Base-by-base conservation (phyloP, 1,140 invertebrate species). In the Drosophila aff. region DNA sequence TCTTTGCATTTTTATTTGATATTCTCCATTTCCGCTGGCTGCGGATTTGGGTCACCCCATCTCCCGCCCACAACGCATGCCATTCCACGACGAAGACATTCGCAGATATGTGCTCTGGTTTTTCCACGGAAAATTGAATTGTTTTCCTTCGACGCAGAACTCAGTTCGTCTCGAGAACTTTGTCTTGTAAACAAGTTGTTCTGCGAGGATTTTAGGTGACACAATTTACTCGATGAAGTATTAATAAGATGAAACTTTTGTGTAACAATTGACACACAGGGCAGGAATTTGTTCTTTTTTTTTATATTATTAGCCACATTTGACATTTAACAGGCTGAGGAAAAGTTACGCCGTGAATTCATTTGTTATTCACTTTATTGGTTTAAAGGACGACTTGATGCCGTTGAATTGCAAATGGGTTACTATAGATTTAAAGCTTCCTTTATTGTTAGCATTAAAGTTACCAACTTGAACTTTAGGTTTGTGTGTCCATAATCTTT, bases 51-150 rank as follows among this genome's bases (percentile, higher is more conserved):
- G 84, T 87, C 84, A 87, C 52, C 76, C 84, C 65, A 67, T 53
- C 60, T 13, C 44, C 81, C 81, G 62, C 79, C 75, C 79, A 71
- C 64, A 38, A 71, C 64, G 63, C 63, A 69, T 33, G 41, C 52
- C 52, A 50, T 49, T 87, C 77, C 83, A 66, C 66, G 40, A 52
- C 73, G 43, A 52, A 33, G 47, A 69, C 74, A 81, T 84, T 74
- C 75, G 44, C 76, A 87, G 79, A 82, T 86, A 82, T 76, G 63
- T 83, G 62, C 53, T 60, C 49, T 60, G 71, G 49, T 65, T 72
- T 71, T 68, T 69, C 57, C 85, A 84, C 81, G 77, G 67, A 62
- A 89, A 87, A 87, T 87, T 87, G 84, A 87, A 87, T 87, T 87
- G 85, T 87, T 87, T 84, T 87, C 55, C 75, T 76, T 78, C 50